Evolutionary conservation across 2,113 vertebrate genomes (phyloP).

Genomic region (Arvicanthis niloticus): DNA sequence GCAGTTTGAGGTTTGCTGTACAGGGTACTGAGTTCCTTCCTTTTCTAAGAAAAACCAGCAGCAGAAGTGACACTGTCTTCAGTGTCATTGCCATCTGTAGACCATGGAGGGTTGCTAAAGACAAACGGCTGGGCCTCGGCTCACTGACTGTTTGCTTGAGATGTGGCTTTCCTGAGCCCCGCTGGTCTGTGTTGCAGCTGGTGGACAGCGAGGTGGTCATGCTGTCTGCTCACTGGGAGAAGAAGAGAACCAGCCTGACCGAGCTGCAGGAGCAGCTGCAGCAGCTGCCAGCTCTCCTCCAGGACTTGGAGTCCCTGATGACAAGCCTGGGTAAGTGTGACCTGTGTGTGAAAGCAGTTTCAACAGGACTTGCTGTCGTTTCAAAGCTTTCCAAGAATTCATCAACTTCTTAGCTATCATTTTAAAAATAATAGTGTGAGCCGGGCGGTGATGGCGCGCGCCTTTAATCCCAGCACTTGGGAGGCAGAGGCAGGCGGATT

Average conservation of each 20-base stretch:
- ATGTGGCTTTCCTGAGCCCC: neutral
- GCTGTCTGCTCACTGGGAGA: conserved; percentile 97
- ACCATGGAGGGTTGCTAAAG: neutral
- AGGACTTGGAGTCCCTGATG: conserved; percentile 92
- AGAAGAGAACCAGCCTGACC: conserved; percentile 88
- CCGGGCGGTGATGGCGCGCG: no score
- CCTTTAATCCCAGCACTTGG: no score
- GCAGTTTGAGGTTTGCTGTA: conserved; percentile 63
- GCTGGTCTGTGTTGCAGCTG: conserved; percentile 85
- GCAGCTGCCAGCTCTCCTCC: conserved; percentile 91
- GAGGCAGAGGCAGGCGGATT: no score
- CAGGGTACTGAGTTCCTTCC: conserved; percentile 38
- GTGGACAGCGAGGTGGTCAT: conserved; percentile 96
- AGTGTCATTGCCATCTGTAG: neutral
- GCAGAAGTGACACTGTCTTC: neutral
- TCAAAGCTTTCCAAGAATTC: conserved; percentile 31
- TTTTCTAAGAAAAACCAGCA: conserved; percentile 44
- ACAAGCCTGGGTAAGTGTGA: conserved; percentile 90
- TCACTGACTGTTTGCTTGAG: neutral
- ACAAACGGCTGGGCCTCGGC: neutral
- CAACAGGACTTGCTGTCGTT: neutral
- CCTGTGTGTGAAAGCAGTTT: neutral
- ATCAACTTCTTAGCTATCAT: conserved; percentile 35
- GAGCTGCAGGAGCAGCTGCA: conserved; percentile 95
- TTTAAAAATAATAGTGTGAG: neutral